phyloP scores from a whole-genome alignment of 2,113 vertebrate genomes.

The Mormoops blainvillei region DNA sequence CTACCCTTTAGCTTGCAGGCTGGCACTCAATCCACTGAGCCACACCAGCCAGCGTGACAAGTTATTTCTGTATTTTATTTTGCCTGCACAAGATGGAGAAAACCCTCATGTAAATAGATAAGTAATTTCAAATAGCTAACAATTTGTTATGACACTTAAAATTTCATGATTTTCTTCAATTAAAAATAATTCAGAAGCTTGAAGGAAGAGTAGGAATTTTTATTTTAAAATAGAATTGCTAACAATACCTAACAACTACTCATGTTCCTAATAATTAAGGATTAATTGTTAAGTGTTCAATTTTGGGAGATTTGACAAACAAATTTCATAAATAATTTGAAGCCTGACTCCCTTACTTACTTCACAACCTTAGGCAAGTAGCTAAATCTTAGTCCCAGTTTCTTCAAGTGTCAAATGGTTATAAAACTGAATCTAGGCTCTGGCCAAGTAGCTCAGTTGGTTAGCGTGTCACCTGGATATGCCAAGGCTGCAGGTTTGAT shows the following conservation, averaged over 20 bases:
- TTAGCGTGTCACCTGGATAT: no score
- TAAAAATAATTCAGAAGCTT: slow-evolving; percentile 17
- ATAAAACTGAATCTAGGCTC: background rate
- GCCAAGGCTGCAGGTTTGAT: no score
- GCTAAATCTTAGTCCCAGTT: background rate
- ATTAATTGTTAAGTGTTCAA: background rate
- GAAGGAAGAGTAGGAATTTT: background rate
- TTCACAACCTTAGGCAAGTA: background rate
- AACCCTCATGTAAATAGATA: background rate
- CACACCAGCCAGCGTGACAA: no score
- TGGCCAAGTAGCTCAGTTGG: no score
- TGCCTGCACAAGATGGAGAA: background rate
- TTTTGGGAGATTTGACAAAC: background rate
- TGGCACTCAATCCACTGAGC: no score
- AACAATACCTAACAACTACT: background rate
- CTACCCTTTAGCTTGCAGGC: no score
- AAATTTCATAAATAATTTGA: slow-evolving; percentile 9
- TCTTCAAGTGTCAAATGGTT: background rate
- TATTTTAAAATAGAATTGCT: slow-evolving; percentile 19
- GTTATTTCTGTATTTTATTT: slow-evolving; percentile 44
- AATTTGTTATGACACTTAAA: background rate
- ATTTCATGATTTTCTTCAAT: background rate
- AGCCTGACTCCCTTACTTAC: background rate
- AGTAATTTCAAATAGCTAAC: slow-evolving; percentile 12
- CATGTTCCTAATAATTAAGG: background rate